A percentile compares a stretch with the other conserved stretches of the same genome.
phyloP scores from a whole-genome alignment of 2,797 vertebrate genomes.

The Lycodopsis pacificus region DNA sequence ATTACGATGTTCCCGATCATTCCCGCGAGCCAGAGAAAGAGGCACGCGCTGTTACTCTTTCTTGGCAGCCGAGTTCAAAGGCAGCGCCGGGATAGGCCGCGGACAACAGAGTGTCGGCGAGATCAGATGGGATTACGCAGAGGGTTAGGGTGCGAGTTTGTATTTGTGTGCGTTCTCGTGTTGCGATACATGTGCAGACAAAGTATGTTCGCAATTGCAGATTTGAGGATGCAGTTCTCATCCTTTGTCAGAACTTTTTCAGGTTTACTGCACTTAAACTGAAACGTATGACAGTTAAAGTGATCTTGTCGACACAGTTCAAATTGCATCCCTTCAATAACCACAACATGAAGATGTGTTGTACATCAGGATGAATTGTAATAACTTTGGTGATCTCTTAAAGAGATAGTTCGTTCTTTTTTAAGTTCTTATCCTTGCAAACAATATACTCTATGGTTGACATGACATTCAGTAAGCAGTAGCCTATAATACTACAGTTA shows the following conservation, averaged over 20 bases:
- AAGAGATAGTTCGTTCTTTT: neutral
- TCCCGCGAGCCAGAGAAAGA: slow-evolving; percentile 75
- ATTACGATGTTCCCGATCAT: slow-evolving; percentile 80
- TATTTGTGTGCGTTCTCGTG: slow-evolving; percentile 41
- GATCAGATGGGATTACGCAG: slow-evolving; percentile 73
- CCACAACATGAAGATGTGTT: neutral
- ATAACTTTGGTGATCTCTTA: neutral
- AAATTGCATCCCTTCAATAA: neutral
- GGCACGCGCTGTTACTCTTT: slow-evolving; percentile 69
- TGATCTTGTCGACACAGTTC: neutral
- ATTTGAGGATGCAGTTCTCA: neutral
- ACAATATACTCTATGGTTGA: neutral
- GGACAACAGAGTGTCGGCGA: slow-evolving; percentile 69
- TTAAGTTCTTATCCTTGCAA: neutral
- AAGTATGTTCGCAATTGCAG: neutral
- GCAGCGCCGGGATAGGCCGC: slow-evolving; percentile 62
- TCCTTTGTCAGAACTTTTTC: neutral
- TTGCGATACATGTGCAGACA: slow-evolving; percentile 23
- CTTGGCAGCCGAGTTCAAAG: slow-evolving; percentile 83
- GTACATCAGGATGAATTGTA: neutral
- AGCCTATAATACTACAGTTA: slow-evolving; percentile 3
- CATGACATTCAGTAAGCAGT: neutral
- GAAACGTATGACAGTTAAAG: neutral
- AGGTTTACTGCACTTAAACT: neutral
- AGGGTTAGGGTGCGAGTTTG: slow-evolving; percentile 56